Evolutionary conservation across 2,888 invertebrate species (phyloP).

Genomic region (Alviniconcha strummeri): DNA sequence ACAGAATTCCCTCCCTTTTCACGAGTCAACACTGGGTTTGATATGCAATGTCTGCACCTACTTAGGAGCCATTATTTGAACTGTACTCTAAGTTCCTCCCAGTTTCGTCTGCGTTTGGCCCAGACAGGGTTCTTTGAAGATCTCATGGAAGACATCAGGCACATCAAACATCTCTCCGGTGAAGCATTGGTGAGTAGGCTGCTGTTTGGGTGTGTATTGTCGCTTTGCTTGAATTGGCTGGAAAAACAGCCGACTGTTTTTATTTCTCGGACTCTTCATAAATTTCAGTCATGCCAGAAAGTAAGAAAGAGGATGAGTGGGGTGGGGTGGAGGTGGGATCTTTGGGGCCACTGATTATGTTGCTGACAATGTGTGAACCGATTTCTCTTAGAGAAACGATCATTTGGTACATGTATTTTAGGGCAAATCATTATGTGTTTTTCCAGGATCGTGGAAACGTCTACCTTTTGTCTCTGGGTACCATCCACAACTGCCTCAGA

Average conservation of each 20-base stretch:
- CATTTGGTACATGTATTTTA: too few relatives aligned
- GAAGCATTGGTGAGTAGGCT: slow-evolving; percentile 21
- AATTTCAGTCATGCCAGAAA: too few relatives aligned
- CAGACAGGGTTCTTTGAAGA: slow-evolving; percentile 18
- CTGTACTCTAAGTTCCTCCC: neutral
- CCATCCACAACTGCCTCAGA: slow-evolving; percentile 15
- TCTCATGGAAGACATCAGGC: slow-evolving; percentile 5
- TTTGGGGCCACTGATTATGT: too few relatives aligned
- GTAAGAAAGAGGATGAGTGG: too few relatives aligned
- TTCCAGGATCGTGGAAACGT: slow-evolving; percentile 6
- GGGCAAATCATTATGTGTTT: too few relatives aligned
- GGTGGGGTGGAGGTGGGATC: too few relatives aligned
- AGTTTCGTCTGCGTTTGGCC: slow-evolving; percentile 14
- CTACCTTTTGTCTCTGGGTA: slow-evolving; percentile 1
- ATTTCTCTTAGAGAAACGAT: too few relatives aligned
- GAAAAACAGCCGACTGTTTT: too few relatives aligned
- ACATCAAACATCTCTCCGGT: neutral
- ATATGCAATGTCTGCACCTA: neutral
- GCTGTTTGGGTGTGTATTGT: too few relatives aligned
- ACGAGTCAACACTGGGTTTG: neutral
- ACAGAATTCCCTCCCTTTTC: neutral
- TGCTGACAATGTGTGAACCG: too few relatives aligned
- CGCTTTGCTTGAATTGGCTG: too few relatives aligned
- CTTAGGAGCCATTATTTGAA: neutral
- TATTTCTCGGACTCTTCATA: too few relatives aligned